A percentile compares a stretch with the other conserved stretches of the same genome.
Evolutionary conservation across 2,888 invertebrate genomes (phyloP).

Genomic region (Drosophila borborema): DNA sequence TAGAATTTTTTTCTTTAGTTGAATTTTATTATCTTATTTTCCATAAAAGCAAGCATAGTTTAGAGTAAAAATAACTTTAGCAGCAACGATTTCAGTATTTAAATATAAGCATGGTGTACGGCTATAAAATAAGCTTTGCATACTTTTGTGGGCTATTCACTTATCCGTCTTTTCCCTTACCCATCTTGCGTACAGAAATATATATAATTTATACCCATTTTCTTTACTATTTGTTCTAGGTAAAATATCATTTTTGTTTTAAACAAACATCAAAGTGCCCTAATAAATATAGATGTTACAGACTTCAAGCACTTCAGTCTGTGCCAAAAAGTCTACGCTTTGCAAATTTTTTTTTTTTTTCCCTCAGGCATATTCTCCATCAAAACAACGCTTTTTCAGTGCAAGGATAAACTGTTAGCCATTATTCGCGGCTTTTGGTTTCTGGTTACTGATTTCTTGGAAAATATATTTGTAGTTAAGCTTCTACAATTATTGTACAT

Average conservation of each 20-base stretch:
- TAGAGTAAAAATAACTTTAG: background rate
- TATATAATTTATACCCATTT: background rate
- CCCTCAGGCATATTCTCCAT: constrained; percentile 24
- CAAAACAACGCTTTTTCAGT: background rate
- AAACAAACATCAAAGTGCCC: constrained; percentile 3
- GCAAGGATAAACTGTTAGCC: constrained; percentile 30
- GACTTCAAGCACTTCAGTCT: background rate
- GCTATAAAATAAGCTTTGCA: constrained; percentile 47
- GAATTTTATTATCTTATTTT: background rate
- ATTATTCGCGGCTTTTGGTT: constrained; percentile 19
- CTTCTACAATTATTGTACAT: background rate
- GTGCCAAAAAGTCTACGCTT: background rate
- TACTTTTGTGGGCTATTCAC: constrained; percentile 40
- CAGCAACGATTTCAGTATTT: background rate
- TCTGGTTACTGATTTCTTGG: constrained; percentile 5
- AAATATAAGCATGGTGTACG: too few relatives aligned
- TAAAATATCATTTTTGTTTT: background rate
- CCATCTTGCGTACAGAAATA: background rate
- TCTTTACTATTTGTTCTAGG: background rate
- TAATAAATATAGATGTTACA: background rate
- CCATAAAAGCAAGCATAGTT: background rate
- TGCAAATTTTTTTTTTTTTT: constrained; percentile 9
- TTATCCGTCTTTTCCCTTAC: background rate
- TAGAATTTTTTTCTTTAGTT: background rate
- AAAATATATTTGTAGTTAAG: background rate